These are phyloP conservation scores for Himalopsyche japonica DNA, from an alignment of 2,888 invertebrate species.

Conservation along the genomic window DNA sequence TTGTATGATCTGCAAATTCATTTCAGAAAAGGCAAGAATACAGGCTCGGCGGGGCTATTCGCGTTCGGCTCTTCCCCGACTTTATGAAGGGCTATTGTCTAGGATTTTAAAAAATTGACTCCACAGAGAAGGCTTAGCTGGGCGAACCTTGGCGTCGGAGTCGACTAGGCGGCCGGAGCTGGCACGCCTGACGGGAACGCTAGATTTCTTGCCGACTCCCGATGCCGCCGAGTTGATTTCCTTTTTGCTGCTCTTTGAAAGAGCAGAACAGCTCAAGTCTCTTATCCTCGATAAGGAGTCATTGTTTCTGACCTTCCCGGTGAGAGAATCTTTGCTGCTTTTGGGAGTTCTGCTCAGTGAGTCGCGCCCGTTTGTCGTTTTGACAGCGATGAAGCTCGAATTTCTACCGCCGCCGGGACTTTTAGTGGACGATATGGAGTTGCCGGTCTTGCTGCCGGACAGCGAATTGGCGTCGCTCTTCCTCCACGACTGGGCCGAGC, in stretches of 20 bases:
- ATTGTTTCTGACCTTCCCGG: conserved; percentile 56
- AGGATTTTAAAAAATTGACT: conserved; percentile 66
- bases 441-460: conserved; percentile 46
- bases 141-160: conserved; percentile 71
- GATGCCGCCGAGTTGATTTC: conserved; percentile 40
- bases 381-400: conserved; percentile 47
- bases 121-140: conserved; percentile 70
- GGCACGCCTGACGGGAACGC: conserved; percentile 44
- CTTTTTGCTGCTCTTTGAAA: conserved; percentile 37
- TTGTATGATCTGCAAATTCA: background rate
- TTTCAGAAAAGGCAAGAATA: conserved; percentile 30
- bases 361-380: conserved; percentile 27
- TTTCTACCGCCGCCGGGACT: conserved; percentile 43
- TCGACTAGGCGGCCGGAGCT: conserved; percentile 50
- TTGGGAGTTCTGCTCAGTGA: conserved; percentile 45
- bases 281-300: conserved; percentile 55
- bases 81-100: conserved; percentile 56
- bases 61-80: background rate
- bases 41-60: conserved; percentile 13
- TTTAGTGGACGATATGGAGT: conserved; percentile 47
- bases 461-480: conserved; percentile 43
- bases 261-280: conserved; percentile 42
- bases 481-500: conserved; percentile 58
- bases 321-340: conserved; percentile 56
- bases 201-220: conserved; percentile 42